phyloP scores from a whole-genome alignment of 1,140 invertebrate genomes.

The Bombus huntii region DNA sequence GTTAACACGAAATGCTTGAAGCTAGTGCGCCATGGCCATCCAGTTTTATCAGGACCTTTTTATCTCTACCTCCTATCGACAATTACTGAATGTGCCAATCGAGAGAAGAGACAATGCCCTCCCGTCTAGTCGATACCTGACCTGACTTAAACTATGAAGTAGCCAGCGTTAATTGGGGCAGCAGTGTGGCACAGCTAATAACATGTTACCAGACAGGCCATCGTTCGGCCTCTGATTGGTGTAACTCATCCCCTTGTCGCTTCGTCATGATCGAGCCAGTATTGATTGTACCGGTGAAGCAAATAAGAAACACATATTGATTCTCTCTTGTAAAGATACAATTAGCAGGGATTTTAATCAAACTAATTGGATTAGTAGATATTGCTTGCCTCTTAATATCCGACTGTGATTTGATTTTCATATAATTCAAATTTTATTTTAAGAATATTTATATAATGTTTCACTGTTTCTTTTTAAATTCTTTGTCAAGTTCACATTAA shows the following conservation, averaged over 20 bases:
- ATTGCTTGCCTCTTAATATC: too few relatives aligned
- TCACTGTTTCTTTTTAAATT: not conserved
- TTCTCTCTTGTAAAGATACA: not conserved
- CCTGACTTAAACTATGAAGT: conserved; percentile 63
- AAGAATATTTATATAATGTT: not conserved
- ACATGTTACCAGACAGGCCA: conserved; percentile 66
- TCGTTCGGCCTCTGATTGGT: conserved; percentile 57
- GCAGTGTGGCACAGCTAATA: conserved; percentile 70
- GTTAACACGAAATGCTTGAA: not conserved
- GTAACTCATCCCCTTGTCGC: conserved; percentile 60
- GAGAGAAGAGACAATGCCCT: conserved; percentile 25
- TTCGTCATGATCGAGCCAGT: conserved; percentile 37
- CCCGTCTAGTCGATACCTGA: conserved; percentile 50
- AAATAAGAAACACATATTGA: conserved; percentile 8
- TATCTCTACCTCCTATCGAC: conserved; percentile 23
- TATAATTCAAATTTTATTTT: too few relatives aligned
- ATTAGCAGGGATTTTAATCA: not conserved
- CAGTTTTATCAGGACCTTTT: conserved; percentile 7
- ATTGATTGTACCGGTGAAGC: conserved; percentile 16
- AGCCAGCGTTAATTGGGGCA: conserved; percentile 69
- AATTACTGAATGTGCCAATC: conserved; percentile 37
- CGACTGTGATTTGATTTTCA: not conserved
- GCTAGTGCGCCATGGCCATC: not conserved
- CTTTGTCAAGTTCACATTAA: not conserved
- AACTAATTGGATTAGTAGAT: not conserved